Percentiles rank a stretch among this genome's conserved stretches.
Conservation (phyloP, 1,140 invertebrate species). For the Drosophila eugracilis region DNA sequence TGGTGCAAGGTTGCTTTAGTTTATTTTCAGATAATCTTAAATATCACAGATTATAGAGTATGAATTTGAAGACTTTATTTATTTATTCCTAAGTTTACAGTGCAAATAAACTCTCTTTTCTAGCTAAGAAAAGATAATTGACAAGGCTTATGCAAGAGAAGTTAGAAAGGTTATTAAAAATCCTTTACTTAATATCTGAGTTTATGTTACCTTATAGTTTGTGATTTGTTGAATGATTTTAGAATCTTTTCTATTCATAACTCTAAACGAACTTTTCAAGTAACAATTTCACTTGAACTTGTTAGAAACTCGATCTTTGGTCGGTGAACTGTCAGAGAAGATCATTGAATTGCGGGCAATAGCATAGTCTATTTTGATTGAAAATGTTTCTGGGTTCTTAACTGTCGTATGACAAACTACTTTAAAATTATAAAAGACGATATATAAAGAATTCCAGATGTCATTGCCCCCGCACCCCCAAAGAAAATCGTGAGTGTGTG, state of each 20-base stretch:
- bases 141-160: too few relatives aligned
- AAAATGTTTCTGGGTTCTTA: slow-evolving; percentile 21
- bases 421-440: too few relatives aligned
- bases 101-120: not conserved
- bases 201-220: too few relatives aligned
- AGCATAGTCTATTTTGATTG: slow-evolving; percentile 28
- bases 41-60: not conserved
- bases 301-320: not conserved
- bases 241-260: too few relatives aligned
- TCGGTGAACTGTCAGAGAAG: slow-evolving; percentile 15
- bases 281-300: slow-evolving; percentile 21
- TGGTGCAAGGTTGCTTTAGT: slow-evolving; percentile 24
- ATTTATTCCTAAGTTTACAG: not conserved
- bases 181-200: too few relatives aligned
- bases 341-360: slow-evolving; percentile 26
- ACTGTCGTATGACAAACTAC: slow-evolving; percentile 47
- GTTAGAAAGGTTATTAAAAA: too few relatives aligned
- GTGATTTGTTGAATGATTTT: too few relatives aligned
- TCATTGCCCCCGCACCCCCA: slow-evolving; percentile 53
- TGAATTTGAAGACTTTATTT: not conserved
- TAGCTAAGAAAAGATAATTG: too few relatives aligned
- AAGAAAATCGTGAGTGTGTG: slow-evolving; percentile 23
- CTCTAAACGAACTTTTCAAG: too few relatives aligned
- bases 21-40: not conserved
- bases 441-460: slow-evolving; percentile 39